phyloP scores from a whole-genome alignment of 2,888 invertebrate species.

The Neoascia interrupta region DNA sequence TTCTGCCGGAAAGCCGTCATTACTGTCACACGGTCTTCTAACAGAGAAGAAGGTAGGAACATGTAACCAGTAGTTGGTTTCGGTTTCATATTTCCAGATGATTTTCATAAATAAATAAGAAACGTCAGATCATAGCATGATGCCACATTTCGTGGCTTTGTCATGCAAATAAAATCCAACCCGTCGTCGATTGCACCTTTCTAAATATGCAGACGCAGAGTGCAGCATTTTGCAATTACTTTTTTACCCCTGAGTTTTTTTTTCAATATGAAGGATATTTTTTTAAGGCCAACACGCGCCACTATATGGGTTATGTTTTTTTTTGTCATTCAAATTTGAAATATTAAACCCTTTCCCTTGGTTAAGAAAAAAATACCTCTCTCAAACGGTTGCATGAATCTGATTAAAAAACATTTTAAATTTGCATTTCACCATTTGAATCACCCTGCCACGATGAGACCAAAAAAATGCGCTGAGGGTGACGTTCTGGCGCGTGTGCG shows the following conservation, averaged over 20 bases:
- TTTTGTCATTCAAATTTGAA: conserved; percentile 52
- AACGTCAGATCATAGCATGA: conserved; percentile 38
- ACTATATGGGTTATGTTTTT: conserved; percentile 17
- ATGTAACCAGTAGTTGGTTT: too few species aligned
- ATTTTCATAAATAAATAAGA: conserved; percentile 14
- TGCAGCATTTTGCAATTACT: conserved; percentile 22
- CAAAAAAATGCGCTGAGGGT: conserved; percentile 55
- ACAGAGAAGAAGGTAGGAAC: too few species aligned
- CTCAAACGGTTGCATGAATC: conserved; percentile 35
- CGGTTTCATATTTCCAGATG: conserved; percentile 31
- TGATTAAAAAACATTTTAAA: conserved; percentile 47
- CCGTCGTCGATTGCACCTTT: conserved; percentile 53
- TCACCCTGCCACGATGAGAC: conserved; percentile 13
- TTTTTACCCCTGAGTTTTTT: conserved; percentile 6
- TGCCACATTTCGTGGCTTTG: conserved; percentile 46
- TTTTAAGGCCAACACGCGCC: conserved; percentile 40
- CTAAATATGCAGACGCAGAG: background rate
- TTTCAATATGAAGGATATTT: background rate
- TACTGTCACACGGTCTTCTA: background rate
- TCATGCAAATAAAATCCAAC: conserved; percentile 49
- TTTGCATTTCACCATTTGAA: conserved; percentile 45
- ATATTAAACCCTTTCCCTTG: conserved; percentile 45
- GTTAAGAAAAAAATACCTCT: conserved; percentile 12
- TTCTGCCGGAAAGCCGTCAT: background rate
- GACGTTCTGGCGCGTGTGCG: conserved; percentile 59